A percentile compares a stretch with the other conserved stretches of the same genome.
Evolutionary conservation across 1,140 invertebrate genomes (phyloP).

Genomic region (Atopsyche davidsoni): DNA sequence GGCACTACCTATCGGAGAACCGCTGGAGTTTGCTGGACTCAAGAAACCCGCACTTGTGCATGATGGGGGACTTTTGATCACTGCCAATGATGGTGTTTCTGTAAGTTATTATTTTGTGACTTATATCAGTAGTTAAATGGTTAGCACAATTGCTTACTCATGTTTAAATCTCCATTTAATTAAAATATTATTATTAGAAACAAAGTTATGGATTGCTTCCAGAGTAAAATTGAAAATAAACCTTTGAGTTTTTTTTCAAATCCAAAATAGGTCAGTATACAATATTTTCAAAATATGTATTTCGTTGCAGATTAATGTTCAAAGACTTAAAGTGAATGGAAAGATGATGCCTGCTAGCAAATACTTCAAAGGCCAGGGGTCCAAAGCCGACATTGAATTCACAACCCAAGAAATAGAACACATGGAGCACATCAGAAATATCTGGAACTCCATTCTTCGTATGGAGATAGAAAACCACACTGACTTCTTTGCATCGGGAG

Average conservation of each 20-base stretch:
- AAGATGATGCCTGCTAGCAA: constrained; percentile 80
- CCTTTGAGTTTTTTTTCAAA: too few species aligned
- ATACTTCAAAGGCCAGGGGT: constrained; percentile 62
- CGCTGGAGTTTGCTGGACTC: constrained; percentile 58
- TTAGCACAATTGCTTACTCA: too few species aligned
- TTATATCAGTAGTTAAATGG: too few species aligned
- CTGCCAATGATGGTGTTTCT: constrained; percentile 66
- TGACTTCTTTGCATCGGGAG: constrained; percentile 89
- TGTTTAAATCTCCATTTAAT: too few species aligned
- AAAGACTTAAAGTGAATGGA: constrained; percentile 64
- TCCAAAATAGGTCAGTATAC: too few species aligned
- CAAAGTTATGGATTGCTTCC: too few species aligned
- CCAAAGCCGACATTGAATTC: constrained; percentile 58
- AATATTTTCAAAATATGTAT: constrained; percentile 15
- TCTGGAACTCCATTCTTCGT: constrained; percentile 85
- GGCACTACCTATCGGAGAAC: constrained; percentile 53
- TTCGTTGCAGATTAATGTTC: constrained; percentile 57
- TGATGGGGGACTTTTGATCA: constrained; percentile 72
- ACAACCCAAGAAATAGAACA: constrained; percentile 69
- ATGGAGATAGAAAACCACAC: constrained; percentile 69
- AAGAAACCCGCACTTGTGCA: constrained; percentile 64
- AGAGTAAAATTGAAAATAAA: too few species aligned
- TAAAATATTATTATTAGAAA: too few species aligned
- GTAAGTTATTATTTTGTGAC: constrained; percentile 45
- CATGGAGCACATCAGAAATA: constrained; percentile 53